Evolutionary conservation across 2,113 vertebrate species (phyloP), one percentile per base, ranked within the genome.

Genomic region (Labeo rohita): DNA sequence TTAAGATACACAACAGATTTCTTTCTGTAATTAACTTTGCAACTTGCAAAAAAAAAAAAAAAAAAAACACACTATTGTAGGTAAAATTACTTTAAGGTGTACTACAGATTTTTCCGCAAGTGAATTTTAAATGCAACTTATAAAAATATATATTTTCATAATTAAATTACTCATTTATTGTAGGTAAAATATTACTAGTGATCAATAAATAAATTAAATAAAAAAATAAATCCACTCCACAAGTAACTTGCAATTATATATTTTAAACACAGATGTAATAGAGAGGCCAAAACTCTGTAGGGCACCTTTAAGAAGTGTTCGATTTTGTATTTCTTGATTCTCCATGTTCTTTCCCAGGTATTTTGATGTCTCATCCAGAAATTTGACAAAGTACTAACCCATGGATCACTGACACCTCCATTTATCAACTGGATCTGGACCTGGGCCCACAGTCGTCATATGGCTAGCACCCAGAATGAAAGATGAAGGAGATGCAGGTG

Each of bases 401-500:
- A 86, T 73, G 86, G 70, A 83, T 89, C 72, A 84, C 9, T 68
- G 87, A 59, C 76, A 52, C 86, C 50, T 61, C 80, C 84, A 87
- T 90, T 88, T 82, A 80, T 90, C 84, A 87, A 56, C 66, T 75
- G 83, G 43, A 83, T 76, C 84, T 87, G 88, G 86, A 79, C 63
- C 28, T 61, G 68, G 39, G 86, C 78, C 84, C 43, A 47, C 43
- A 87, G 76, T 84, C 36, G 68, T 90, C 87, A 86, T 56, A 52
- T 73, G 66, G 80, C 63, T 39, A 23, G 4, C 70, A 43, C 63
- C 70, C 34, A 54, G 54, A 77, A 85, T 74, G 80, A 88, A 73
- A 85, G 72, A 87, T 88, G 85, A 77, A 87, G 85, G 83, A 83
- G 83, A 87, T 88, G 66, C 85, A 84, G 85, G 75, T 88, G 83